These are phyloP conservation scores for Hymenopus coronatus DNA, from an alignment of 2,888 invertebrate genomes.

Conservation along the genomic window DNA sequence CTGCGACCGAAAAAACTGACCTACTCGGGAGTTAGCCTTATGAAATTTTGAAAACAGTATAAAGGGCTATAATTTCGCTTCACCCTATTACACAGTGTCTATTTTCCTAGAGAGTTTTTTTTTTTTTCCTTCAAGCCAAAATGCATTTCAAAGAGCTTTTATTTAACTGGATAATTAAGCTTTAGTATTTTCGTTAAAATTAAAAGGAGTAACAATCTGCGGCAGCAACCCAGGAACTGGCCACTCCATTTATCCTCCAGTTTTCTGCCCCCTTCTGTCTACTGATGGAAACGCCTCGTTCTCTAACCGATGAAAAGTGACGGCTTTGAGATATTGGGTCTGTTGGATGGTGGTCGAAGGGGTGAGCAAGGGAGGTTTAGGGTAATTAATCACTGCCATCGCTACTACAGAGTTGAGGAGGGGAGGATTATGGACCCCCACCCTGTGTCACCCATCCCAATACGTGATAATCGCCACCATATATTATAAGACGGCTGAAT, in stretches of 20 bases:
- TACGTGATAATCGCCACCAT: constrained; percentile 1
- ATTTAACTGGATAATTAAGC: no score
- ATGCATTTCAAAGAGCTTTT: no score
- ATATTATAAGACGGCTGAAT: background rate
- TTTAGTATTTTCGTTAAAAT: no score
- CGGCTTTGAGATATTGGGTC: constrained; percentile 18
- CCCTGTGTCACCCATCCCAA: background rate
- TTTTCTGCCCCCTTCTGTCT: background rate
- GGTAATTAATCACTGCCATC: constrained; percentile 25
- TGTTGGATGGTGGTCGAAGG: background rate
- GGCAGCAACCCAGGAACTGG: background rate
- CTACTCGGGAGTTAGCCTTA: no score
- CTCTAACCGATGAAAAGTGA: constrained; percentile 19
- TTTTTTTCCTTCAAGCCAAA: no score
- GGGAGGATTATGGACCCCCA: constrained; percentile 4
- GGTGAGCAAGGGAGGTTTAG: background rate
- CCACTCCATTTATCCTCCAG: background rate
- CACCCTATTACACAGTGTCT: no score
- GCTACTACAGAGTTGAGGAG: background rate
- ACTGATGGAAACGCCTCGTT: background rate
- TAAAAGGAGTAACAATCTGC: background rate
- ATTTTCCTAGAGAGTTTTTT: no score
- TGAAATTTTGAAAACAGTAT: no score
- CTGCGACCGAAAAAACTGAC: no score
- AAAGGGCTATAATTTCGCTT: no score